Conservation (phyloP, 2,888 invertebrate genomes). For the Cyrtodaria siliqua region DNA sequence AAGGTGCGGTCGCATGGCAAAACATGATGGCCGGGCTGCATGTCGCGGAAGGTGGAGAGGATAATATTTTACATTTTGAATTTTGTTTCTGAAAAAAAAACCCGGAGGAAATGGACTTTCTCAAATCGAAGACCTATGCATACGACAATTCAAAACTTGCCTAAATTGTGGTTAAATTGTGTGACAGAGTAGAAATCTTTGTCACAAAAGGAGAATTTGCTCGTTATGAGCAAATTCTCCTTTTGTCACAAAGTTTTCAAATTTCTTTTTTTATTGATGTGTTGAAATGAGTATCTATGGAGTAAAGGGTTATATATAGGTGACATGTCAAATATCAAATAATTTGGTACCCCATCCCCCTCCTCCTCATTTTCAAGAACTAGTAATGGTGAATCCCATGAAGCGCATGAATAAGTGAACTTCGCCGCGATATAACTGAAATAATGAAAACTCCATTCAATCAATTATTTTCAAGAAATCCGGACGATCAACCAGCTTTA, state of each 20-base stretch:
- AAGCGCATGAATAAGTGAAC: too few relatives aligned
- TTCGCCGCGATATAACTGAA: too few relatives aligned
- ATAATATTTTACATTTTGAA: conserved; percentile 12
- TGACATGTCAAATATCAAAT: too few relatives aligned
- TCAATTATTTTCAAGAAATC: too few relatives aligned
- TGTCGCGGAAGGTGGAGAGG: conserved; percentile 7
- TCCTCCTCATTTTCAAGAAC: too few relatives aligned
- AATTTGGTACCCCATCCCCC: too few relatives aligned
- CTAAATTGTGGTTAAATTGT: conserved; percentile 10
- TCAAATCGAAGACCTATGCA: conserved; percentile 8
- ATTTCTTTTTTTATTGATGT: conserved; percentile 7
- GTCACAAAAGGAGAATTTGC: conserved; percentile 3
- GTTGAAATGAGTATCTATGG: conserved; percentile 12
- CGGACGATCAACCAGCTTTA: too few relatives aligned
- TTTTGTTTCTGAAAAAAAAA: conserved; percentile 10
- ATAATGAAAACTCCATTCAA: too few relatives aligned
- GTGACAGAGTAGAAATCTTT: not conserved
- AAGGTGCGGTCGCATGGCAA: conserved; percentile 31
- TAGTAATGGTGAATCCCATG: too few relatives aligned
- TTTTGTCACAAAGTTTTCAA: conserved; percentile 6
- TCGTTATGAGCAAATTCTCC: too few relatives aligned
- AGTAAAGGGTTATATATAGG: too few relatives aligned
- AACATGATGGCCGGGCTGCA: conserved; percentile 23
- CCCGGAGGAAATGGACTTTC: not conserved
- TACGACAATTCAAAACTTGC: not conserved